These are phyloP conservation scores for Oscheius myriophilus DNA, from an alignment of 2,888 invertebrate species.

Conservation along the genomic window DNA sequence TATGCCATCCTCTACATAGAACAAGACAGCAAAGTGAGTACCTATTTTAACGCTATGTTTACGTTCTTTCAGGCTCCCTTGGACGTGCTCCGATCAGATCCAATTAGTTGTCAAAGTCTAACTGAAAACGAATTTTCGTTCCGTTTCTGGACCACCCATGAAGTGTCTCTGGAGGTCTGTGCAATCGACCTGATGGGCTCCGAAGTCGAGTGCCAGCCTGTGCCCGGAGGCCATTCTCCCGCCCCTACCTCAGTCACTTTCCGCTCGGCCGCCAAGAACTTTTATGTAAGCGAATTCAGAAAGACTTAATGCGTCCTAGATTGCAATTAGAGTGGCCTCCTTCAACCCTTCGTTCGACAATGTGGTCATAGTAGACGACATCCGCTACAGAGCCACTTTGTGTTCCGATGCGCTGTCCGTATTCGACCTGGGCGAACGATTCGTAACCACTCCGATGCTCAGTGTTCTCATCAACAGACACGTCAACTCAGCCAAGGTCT, in stretches of 20 bases:
- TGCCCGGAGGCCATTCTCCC: conserved; percentile 50
- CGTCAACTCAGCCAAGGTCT: conserved; percentile 60
- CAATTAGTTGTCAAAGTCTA: conserved; percentile 63
- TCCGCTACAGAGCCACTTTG: conserved; percentile 56
- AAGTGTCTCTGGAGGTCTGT: conserved; percentile 55
- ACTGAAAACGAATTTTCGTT: conserved; percentile 61
- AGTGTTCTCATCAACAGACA: conserved; percentile 59
- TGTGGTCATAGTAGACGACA: conserved; percentile 67
- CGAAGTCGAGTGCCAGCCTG: conserved; percentile 52
- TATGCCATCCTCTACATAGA: conserved; percentile 68
- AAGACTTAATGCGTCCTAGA: conserved; percentile 37
- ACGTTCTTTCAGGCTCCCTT: conserved; percentile 26
- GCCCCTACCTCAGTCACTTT: conserved; percentile 54
- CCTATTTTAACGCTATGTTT: neutral
- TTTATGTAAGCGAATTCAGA: conserved; percentile 35
- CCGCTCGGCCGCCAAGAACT: conserved; percentile 50
- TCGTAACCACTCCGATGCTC: conserved; percentile 65
- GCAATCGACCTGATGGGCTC: conserved; percentile 40
- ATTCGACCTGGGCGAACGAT: conserved; percentile 63
- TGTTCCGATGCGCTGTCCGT: conserved; percentile 62
- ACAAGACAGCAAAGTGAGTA: conserved; percentile 41
- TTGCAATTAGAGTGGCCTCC: conserved; percentile 57
- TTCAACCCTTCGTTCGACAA: conserved; percentile 64
- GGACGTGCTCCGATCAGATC: conserved; percentile 64
- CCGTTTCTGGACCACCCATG: conserved; percentile 57